Evolutionary conservation across 2,888 invertebrate genomes (phyloP).

Genomic region (Flexamia atlantica): DNA sequence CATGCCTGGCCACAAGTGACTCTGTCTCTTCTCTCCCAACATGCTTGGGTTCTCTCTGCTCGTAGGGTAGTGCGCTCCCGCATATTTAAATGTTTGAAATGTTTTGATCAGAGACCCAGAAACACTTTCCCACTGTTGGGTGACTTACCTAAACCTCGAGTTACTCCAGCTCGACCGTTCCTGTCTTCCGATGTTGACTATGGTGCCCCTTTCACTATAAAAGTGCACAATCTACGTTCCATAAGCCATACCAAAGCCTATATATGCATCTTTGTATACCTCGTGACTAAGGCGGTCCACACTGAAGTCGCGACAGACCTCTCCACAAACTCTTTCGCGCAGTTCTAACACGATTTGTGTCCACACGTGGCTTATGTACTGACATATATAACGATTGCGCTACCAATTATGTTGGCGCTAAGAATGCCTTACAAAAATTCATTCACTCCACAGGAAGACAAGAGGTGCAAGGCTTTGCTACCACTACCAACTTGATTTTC

Average conservation of each 20-base stretch:
- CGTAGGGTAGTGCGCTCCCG: background rate
- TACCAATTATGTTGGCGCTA: conserved; percentile 72
- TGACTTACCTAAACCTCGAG: background rate
- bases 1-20: conserved; percentile 13
- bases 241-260: conserved; percentile 66
- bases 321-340: conserved; percentile 71
- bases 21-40: background rate
- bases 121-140: background rate
- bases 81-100: background rate
- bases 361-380: conserved; percentile 70
- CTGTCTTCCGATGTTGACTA: background rate
- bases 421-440: conserved; percentile 57
- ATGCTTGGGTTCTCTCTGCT: conserved; percentile 18
- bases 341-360: conserved; percentile 70
- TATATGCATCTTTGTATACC: conserved; percentile 71
- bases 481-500: conserved; percentile 66
- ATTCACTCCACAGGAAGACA: conserved; percentile 55
- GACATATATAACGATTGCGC: conserved; percentile 72
- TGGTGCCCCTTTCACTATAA: background rate
- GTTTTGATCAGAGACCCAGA: background rate
- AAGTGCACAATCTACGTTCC: background rate
- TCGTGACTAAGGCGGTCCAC: conserved; percentile 71
- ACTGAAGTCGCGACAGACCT: conserved; percentile 71
- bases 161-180: background rate
- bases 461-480: conserved; percentile 69